phyloP scores from a whole-genome alignment of 2,113 vertebrate species.

The Pseudorectes ferrugineus region DNA sequence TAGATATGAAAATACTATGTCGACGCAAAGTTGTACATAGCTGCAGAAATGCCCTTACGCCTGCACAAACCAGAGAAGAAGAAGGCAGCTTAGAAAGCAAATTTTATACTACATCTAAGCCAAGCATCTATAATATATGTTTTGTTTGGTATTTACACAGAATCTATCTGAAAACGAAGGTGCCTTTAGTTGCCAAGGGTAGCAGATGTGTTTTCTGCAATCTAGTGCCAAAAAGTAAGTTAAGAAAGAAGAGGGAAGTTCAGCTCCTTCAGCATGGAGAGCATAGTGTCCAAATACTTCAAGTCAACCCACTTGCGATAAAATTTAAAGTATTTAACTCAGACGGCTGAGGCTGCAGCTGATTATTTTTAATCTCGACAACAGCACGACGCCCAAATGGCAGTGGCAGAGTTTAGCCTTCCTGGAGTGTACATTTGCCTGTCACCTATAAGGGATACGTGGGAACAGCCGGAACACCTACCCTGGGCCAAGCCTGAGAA shows the following conservation, averaged over 20 bases:
- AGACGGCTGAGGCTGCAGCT: background rate
- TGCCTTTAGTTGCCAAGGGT: conserved; percentile 29
- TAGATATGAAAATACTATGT: background rate
- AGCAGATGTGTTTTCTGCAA: conserved; percentile 49
- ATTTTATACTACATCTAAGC: background rate
- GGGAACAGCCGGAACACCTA: background rate
- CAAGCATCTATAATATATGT: background rate
- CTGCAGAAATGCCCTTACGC: background rate
- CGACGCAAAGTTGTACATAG: background rate
- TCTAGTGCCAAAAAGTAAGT: conserved; percentile 23
- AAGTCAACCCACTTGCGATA: background rate
- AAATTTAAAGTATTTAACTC: background rate
- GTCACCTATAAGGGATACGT: rapidly evolving
- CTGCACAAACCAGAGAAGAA: background rate
- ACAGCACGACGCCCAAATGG: rapidly evolving
- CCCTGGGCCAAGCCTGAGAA: background rate
- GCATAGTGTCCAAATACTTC: background rate
- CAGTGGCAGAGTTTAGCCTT: background rate
- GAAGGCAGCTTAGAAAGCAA: background rate
- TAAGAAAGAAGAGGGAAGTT: conserved; percentile 13
- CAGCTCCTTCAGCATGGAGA: background rate
- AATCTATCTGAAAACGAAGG: conserved; percentile 5
- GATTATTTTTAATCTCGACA: background rate
- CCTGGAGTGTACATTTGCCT: background rate
- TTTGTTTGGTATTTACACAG: conserved; percentile 46